Base-by-base conservation (phyloP, 2,888 invertebrate genomes). In the Acleris emargana region DNA sequence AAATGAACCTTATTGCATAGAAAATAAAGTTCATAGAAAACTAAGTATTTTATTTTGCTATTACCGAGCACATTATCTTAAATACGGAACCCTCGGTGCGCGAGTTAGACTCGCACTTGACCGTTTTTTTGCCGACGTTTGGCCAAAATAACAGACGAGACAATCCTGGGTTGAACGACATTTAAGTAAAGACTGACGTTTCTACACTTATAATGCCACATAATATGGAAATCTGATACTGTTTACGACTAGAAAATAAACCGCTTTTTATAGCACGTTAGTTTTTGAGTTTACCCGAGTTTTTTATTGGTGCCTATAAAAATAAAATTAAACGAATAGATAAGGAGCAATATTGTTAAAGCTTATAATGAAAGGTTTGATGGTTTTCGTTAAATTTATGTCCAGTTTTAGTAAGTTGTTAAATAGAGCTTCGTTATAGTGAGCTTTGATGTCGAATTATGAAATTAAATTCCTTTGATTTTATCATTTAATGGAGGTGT, bases 221-320 rank as follows among this genome's bases (percentile, higher is more conserved):
- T 78, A 78, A 75, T 80, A 84, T 81, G 80, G 78, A 82, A 86
- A 86, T 84, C 76, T 78, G 78, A 79, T 81, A 77, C 72, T 76
- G 76, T 81, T 82, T 80, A 83, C 69, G 71, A 71, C 75, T 69
- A 72, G 67, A 72, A 67, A 77, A 79, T 79, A 81, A 80, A 80
- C 75, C 60, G 73, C 68, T 70, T 80, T 83, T 83, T 83, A 83
- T 79, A 71, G 62, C 70, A 62, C 67, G 70, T 78, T 74, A 71
- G 70, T 74, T 78, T 81, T 79, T 77, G 74, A 77, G 72, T 76
- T 69, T 72, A 73, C 68, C 68, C 64, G 68, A 67, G 67, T 64
- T 69, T 78, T 84, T 85, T 83, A 83, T 82, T 67, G 73, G 64
- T 62, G 70, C 61, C 73, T 69, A 76, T 79, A 78, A 80, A 76